Evolutionary conservation across 64 coral and sea anemone genomes (phyloP).

Genomic region (Catalaphyllia jardinei): DNA sequence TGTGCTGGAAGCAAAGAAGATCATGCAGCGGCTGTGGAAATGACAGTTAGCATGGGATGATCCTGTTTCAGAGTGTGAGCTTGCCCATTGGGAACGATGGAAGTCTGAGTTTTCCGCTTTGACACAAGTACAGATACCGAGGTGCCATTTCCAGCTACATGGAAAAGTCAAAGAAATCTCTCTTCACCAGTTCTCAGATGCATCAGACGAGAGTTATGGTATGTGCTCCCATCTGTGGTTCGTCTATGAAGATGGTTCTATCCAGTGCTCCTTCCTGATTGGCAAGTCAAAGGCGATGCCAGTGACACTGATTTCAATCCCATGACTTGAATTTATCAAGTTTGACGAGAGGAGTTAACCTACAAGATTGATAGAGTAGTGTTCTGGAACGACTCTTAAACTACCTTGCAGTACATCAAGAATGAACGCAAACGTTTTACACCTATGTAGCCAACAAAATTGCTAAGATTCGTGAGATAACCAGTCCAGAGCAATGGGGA

Average conservation of each 20-base stretch:
- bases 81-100: background rate
- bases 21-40: slow-evolving; percentile 56
- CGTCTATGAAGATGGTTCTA: slow-evolving; percentile 13
- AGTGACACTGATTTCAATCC: slow-evolving; percentile 23
- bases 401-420: slow-evolving; percentile 44
- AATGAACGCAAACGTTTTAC: slow-evolving; percentile 35
- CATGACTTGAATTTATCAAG: slow-evolving; percentile 41
- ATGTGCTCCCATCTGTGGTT: background rate
- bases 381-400: slow-evolving; percentile 30
- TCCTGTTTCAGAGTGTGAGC: slow-evolving; percentile 3
- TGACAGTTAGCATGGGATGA: slow-evolving; percentile 54
- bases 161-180: background rate
- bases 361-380: slow-evolving; percentile 29
- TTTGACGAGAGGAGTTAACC: slow-evolving; percentile 26
- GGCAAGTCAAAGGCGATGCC: slow-evolving; percentile 33
- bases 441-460: slow-evolving; percentile 39
- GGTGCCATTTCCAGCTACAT: background rate
- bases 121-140: background rate
- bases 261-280: slow-evolving; percentile 24
- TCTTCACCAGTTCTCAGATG: background rate
- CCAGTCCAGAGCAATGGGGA: slow-evolving; percentile 32
- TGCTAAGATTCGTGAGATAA: slow-evolving; percentile 25
- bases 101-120: slow-evolving; percentile 1
- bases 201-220: background rate
- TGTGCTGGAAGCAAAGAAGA: slow-evolving; percentile 50